These are phyloP conservation scores for Acipenser ruthenus DNA, from an alignment of 2,797 vertebrate species.

Conservation along the genomic window DNA sequence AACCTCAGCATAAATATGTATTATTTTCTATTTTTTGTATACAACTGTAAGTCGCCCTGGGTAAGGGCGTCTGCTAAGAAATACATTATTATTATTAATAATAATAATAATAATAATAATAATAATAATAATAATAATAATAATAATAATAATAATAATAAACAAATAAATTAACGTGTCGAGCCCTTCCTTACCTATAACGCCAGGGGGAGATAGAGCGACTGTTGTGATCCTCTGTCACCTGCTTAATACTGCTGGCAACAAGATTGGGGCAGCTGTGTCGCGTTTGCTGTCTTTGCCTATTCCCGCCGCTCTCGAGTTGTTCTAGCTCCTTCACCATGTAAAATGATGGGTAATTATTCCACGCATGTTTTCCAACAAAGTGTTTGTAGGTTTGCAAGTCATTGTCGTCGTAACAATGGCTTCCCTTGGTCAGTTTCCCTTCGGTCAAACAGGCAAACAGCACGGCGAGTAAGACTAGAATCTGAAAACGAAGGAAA, in stretches of 20 bases:
- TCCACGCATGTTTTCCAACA: neutral
- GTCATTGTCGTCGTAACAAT: too few relatives aligned
- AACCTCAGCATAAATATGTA: too few relatives aligned
- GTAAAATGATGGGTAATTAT: slow-evolving; percentile 24
- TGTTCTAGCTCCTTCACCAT: neutral
- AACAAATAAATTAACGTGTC: too few relatives aligned
- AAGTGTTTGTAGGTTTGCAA: neutral
- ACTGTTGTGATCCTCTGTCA: slow-evolving; percentile 6
- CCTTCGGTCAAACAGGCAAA: neutral
- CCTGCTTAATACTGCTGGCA: neutral
- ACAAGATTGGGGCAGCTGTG: slow-evolving; percentile 25
- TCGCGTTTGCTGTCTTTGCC: too few relatives aligned
- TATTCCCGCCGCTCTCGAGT: neutral
- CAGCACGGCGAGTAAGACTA: slow-evolving; percentile 26
- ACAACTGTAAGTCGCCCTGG: too few relatives aligned
- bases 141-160: too few relatives aligned
- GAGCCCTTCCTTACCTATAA: slow-evolving; percentile 52
- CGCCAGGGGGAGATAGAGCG: slow-evolving; percentile 79
- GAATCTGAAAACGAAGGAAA: slow-evolving; percentile 33
- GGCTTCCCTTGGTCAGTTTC: neutral
- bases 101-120: too few relatives aligned
- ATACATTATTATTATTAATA: too few relatives aligned
- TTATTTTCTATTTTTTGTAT: too few relatives aligned
- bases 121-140: too few relatives aligned
- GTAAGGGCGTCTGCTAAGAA: too few relatives aligned